These are phyloP conservation scores for Sinocyclocheilus grahami DNA, from an alignment of 2,113 vertebrate species.

Conservation along the genomic window DNA sequence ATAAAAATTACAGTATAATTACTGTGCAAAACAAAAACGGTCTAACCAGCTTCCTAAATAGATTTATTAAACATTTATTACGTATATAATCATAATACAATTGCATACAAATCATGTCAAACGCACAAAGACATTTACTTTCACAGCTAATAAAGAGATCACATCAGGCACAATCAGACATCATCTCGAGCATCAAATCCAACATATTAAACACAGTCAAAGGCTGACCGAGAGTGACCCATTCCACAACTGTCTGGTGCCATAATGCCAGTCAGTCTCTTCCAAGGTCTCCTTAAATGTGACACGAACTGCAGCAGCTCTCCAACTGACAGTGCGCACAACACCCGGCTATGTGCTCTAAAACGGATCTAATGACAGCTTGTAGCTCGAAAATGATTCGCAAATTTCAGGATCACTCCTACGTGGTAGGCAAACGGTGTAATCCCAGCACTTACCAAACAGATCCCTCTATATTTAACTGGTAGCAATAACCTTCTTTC, in stretches of 20 bases:
- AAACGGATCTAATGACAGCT: neutral
- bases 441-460: slow-evolving; percentile 66
- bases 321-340: neutral
- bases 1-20: neutral
- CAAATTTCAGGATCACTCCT: neutral
- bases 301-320: slow-evolving; percentile 15
- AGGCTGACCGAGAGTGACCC: neutral
- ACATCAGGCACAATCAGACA: neutral
- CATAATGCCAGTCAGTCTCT: neutral
- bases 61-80: neutral
- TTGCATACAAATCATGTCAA: neutral
- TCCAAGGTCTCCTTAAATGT: slow-evolving; percentile 49
- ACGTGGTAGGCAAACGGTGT: neutral
- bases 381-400: neutral
- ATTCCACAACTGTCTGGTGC: neutral
- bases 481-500: slow-evolving; percentile 77
- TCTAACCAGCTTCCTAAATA: neutral
- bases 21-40: neutral
- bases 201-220: neutral
- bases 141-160: neutral
- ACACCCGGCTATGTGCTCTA: neutral
- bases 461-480: slow-evolving; percentile 53
- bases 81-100: neutral
- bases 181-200: neutral
- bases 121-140: neutral